A percentile compares a stretch with the other conserved stretches of the same genome.
Evolutionary conservation across 2,113 vertebrate species (phyloP).

Genomic region (Lycocorax pyrrhopterus): DNA sequence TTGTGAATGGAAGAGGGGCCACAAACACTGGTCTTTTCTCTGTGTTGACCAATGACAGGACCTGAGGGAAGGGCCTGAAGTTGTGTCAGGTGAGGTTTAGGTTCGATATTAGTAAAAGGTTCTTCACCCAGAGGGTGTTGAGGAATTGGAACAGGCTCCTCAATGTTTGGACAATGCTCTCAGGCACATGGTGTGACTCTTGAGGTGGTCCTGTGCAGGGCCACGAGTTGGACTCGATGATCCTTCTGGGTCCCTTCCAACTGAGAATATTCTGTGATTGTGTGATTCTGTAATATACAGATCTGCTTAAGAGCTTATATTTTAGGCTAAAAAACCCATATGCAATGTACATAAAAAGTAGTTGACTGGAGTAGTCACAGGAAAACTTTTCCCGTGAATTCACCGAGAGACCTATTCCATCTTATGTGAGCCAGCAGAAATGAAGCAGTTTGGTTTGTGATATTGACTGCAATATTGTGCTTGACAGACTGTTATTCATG

Average conservation of each 20-base stretch:
- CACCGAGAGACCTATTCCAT: not conserved
- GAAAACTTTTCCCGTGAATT: not conserved
- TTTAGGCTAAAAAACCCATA: not conserved
- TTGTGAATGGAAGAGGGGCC: not conserved
- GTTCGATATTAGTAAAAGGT: not conserved
- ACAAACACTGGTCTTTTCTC: not conserved
- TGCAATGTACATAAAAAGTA: not conserved
- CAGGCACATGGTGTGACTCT: not conserved
- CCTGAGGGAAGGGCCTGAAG: not conserved
- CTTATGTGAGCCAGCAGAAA: not conserved
- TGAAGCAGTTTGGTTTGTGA: not conserved
- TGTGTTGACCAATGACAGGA: not conserved
- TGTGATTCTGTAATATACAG: not conserved
- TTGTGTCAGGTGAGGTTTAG: not conserved
- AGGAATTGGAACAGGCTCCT: not conserved
- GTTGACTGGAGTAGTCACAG: not conserved
- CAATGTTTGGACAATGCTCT: not conserved
- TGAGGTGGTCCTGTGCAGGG: no score
- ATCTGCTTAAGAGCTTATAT: not conserved
- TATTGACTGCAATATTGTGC: not conserved
- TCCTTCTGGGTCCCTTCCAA: not conserved
- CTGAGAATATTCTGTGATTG: not conserved
- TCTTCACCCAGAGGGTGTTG: not conserved
- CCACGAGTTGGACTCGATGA: accelerated
- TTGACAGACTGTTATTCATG: not conserved